phyloP scores from a whole-genome alignment of 2,888 invertebrate species.

The Carabus problematicus region DNA sequence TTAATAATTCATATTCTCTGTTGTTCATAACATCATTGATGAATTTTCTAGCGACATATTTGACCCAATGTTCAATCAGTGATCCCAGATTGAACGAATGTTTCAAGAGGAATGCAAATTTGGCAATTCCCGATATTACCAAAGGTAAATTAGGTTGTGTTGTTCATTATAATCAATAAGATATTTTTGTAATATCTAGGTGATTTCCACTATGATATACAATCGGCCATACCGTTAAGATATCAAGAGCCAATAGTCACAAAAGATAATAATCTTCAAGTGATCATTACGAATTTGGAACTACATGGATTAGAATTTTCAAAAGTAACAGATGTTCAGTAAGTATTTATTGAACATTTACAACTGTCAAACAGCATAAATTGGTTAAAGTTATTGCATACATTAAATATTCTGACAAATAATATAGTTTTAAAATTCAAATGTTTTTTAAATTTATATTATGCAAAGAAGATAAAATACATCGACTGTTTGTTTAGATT shows the following conservation, averaged over 20 bases:
- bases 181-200: conserved; percentile 2
- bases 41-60: not conserved
- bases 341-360: not conserved
- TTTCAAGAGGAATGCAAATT: not conserved
- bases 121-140: not conserved
- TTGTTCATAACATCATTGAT: too few relatives aligned
- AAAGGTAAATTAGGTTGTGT: not conserved
- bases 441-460: too few relatives aligned
- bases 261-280: not conserved
- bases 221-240: not conserved
- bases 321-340: conserved; percentile 11
- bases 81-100: not conserved
- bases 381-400: too few relatives aligned
- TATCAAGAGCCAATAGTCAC: not conserved
- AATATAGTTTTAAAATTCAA: too few relatives aligned
- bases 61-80: not conserved
- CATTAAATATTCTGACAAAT: too few relatives aligned
- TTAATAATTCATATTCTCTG: not conserved
- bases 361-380: not conserved
- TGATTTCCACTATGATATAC: conserved; percentile 2
- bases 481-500: not conserved
- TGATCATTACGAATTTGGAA: conserved; percentile 3
- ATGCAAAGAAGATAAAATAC: too few relatives aligned
- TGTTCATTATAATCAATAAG: not conserved
- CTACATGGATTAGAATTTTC: not conserved